Conservation (phyloP, 2,888 invertebrate species). For the Synanthedon tipuliformis region DNA sequence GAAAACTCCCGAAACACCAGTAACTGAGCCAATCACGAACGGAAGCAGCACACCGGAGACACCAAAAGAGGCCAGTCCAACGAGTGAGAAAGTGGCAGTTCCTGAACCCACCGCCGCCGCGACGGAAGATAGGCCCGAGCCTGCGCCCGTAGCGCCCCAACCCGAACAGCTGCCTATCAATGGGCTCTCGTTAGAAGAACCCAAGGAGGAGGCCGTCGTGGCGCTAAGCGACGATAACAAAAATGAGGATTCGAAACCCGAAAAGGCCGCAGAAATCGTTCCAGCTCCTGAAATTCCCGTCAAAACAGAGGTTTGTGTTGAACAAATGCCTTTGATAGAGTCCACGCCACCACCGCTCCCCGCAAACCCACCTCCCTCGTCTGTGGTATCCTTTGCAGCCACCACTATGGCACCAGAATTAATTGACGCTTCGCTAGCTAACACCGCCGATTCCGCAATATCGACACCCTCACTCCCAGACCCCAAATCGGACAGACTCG, state of each 20-base stretch:
- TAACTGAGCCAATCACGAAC: constrained; percentile 59
- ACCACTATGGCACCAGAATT: constrained; percentile 73
- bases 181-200: constrained; percentile 49
- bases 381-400: constrained; percentile 80
- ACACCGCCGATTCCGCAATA: constrained; percentile 43
- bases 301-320: constrained; percentile 68
- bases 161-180: constrained; percentile 54
- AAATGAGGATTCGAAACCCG: constrained; percentile 38
- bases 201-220: constrained; percentile 30
- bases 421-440: constrained; percentile 55
- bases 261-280: constrained; percentile 36
- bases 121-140: neutral
- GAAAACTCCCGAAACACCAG: constrained; percentile 61
- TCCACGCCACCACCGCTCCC: constrained; percentile 79
- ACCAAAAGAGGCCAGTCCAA: constrained; percentile 31
- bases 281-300: constrained; percentile 55
- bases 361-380: constrained; percentile 79
- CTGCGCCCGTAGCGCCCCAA: constrained; percentile 19
- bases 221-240: constrained; percentile 34
- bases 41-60: constrained; percentile 57
- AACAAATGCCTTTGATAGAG: constrained; percentile 72
- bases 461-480: constrained; percentile 31
- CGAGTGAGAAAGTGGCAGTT: constrained; percentile 7
- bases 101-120: constrained; percentile 7
- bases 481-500: constrained; percentile 21